These are phyloP conservation scores for Ciconia maguari DNA, from an alignment of 2,113 vertebrate genomes.

Conservation along the genomic window DNA sequence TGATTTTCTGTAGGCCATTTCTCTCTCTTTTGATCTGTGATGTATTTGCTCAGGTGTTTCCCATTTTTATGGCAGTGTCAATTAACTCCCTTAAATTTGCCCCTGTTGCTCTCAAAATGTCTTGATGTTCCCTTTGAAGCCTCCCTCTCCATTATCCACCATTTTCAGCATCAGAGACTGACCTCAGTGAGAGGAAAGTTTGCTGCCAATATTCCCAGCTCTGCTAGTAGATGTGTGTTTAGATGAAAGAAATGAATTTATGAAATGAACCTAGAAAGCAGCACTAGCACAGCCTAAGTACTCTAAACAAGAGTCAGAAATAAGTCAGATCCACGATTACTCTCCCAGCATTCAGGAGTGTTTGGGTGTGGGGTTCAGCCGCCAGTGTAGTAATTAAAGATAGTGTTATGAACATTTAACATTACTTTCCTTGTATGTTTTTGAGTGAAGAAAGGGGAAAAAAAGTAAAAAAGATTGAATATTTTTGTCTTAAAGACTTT, in stretches of 20 bases:
- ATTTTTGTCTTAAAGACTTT: background rate
- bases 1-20: slow-evolving; percentile 39
- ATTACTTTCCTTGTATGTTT: background rate
- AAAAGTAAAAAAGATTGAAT: background rate
- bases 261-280: slow-evolving; percentile 11
- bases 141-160: slow-evolving; percentile 46
- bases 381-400: background rate
- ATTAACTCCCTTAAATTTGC: slow-evolving; percentile 63
- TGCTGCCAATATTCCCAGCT: slow-evolving; percentile 9
- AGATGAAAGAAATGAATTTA: slow-evolving; percentile 54
- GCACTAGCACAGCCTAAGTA: background rate
- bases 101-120: slow-evolving; percentile 42
- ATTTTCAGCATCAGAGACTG: slow-evolving; percentile 52
- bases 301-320: background rate
- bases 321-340: background rate
- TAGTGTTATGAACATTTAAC: background rate
- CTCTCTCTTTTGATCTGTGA: slow-evolving; percentile 54
- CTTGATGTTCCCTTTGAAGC: slow-evolving; percentile 66
- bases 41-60: slow-evolving; percentile 73
- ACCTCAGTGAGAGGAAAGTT: slow-evolving; percentile 6
- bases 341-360: background rate
- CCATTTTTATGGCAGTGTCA: slow-evolving; percentile 64
- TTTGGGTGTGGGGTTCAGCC: background rate
- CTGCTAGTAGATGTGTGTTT: background rate
- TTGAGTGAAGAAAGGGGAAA: background rate